These are phyloP conservation scores for Calliopum simillimum DNA, from an alignment of 2,888 invertebrate genomes.

Conservation along the genomic window DNA sequence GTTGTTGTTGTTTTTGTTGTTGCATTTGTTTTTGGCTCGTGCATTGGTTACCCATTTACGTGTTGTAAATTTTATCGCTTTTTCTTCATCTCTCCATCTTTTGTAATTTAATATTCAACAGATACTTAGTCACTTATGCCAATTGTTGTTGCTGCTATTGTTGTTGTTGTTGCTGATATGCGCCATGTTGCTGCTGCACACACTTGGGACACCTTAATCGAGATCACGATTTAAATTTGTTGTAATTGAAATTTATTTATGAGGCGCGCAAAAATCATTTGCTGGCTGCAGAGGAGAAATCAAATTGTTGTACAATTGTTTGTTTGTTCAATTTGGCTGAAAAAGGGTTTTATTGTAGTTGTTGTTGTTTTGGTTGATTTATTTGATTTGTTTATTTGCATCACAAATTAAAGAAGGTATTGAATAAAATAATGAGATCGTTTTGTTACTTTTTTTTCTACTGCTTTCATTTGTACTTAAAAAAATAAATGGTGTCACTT, in stretches of 20 bases:
- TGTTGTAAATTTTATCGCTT: slow-evolving; percentile 46
- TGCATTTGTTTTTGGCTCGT: slow-evolving; percentile 25
- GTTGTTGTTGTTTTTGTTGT: slow-evolving; percentile 33
- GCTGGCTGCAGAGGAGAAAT: slow-evolving; percentile 16
- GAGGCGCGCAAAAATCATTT: slow-evolving; percentile 34
- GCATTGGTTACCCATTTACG: slow-evolving; percentile 44
- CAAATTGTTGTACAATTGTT: slow-evolving; percentile 22
- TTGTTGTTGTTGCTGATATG: slow-evolving; percentile 21
- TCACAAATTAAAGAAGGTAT: slow-evolving; percentile 21
- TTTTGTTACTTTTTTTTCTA: too few relatives aligned
- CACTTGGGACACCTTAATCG: slow-evolving; percentile 40
- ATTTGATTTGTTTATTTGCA: slow-evolving; percentile 29
- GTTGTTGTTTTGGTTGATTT: slow-evolving; percentile 12
- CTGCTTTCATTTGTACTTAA: too few relatives aligned
- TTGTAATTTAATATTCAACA: background rate
- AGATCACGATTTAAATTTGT: slow-evolving; percentile 46
- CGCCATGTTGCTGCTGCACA: slow-evolving; percentile 19
- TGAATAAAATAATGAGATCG: too few relatives aligned
- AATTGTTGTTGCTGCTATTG: slow-evolving; percentile 5
- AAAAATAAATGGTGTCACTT: too few relatives aligned
- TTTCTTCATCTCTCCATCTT: background rate
- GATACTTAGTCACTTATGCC: slow-evolving; percentile 15
- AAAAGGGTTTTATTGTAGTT: background rate
- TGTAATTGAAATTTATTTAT: slow-evolving; percentile 47
- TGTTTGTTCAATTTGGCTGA: slow-evolving; percentile 10